A percentile compares a stretch with the other conserved stretches of the same genome.
phyloP scores from a whole-genome alignment of 2,888 invertebrate genomes.

The Syrphus vitripennis region DNA sequence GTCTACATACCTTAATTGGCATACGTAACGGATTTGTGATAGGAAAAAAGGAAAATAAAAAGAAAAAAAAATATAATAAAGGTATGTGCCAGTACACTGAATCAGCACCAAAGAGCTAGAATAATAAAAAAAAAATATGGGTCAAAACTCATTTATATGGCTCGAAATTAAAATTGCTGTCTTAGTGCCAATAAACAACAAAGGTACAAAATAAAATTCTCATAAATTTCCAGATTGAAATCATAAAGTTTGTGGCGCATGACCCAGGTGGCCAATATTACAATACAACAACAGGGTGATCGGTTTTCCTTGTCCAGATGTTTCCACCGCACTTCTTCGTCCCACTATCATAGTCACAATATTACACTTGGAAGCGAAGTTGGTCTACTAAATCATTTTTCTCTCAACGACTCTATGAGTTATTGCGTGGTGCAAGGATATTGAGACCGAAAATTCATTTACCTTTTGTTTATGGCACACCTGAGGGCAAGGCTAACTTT shows the following conservation, averaged over 20 bases:
- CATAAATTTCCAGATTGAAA: constrained; percentile 78
- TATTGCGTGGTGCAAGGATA: constrained; percentile 65
- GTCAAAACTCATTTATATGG: constrained; percentile 54
- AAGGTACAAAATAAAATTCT: constrained; percentile 52
- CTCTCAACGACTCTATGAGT: constrained; percentile 61
- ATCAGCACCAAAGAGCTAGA: constrained; percentile 1
- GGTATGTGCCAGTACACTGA: no score
- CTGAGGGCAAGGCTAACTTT: constrained; percentile 37
- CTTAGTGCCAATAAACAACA: constrained; percentile 49
- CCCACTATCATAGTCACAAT: constrained; percentile 24
- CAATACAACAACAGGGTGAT: constrained; percentile 36
- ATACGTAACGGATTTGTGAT: background rate
- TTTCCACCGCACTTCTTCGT: constrained; percentile 47
- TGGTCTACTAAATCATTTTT: constrained; percentile 63
- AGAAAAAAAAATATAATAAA: background rate
- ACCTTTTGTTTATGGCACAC: constrained; percentile 66
- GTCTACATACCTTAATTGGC: background rate
- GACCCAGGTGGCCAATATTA: constrained; percentile 64
- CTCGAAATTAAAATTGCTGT: constrained; percentile 28
- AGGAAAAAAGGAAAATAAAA: background rate
- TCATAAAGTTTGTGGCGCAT: constrained; percentile 72
- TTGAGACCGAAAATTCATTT: constrained; percentile 63
- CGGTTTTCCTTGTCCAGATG: constrained; percentile 52
- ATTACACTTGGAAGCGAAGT: background rate
- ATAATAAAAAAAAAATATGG: constrained; percentile 49